These are phyloP conservation scores for Motacilla alba DNA, from an alignment of 2,113 vertebrate genomes.

Conservation along the genomic window DNA sequence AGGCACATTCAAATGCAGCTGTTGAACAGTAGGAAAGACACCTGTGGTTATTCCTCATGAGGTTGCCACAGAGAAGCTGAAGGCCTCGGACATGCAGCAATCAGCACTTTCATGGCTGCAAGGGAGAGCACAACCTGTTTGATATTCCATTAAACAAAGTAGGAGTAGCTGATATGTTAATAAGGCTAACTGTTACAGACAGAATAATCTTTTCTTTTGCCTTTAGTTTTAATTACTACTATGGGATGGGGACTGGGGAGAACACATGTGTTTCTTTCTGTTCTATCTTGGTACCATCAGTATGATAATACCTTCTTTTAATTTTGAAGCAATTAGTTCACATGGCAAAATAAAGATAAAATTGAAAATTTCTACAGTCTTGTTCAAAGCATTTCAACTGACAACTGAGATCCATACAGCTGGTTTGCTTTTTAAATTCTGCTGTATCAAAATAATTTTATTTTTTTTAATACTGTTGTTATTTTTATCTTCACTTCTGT, in stretches of 20 bases:
- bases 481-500: not conserved
- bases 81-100: not conserved
- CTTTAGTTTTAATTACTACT: not conserved
- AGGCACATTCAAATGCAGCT: not conserved
- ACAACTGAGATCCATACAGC: not conserved
- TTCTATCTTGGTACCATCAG: not conserved
- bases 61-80: rapidly evolving
- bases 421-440: not conserved
- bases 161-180: not conserved
- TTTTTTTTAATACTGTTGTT: not conserved
- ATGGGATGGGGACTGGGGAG: not conserved
- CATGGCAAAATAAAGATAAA: not conserved
- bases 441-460: not conserved
- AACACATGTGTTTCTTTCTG: not conserved
- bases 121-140: not conserved
- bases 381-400: not conserved
- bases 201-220: not conserved
- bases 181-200: not conserved
- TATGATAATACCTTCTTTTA: not conserved
- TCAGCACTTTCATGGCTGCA: not conserved
- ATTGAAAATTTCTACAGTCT: not conserved
- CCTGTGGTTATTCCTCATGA: not conserved
- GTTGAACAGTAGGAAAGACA: not conserved
- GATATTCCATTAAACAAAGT: not conserved
- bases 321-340: not conserved